phyloP scores from a whole-genome alignment of 1,140 invertebrate species.

The Araneus ventricosus region DNA sequence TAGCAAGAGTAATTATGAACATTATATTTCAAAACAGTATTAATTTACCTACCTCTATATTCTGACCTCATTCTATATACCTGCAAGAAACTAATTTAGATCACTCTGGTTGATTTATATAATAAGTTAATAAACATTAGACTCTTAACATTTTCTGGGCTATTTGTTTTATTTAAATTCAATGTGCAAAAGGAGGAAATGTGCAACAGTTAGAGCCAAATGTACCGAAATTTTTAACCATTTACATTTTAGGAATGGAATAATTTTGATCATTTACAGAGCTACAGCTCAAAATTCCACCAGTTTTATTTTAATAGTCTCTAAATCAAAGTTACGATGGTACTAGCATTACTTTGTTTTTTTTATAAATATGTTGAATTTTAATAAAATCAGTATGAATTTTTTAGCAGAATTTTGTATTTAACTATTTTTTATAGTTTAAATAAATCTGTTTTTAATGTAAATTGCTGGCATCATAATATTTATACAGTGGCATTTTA shows the following conservation, averaged over 20 bases:
- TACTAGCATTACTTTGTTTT: too few relatives aligned
- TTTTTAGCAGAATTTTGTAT: too few relatives aligned
- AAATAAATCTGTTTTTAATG: too few relatives aligned
- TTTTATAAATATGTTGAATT: too few relatives aligned
- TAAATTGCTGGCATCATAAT: too few relatives aligned
- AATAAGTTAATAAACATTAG: slow-evolving; percentile 56
- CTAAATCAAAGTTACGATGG: too few relatives aligned
- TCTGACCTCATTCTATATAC: slow-evolving; percentile 44
- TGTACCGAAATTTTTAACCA: slow-evolving; percentile 36
- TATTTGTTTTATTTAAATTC: slow-evolving; percentile 62
- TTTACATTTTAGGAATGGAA: slow-evolving; percentile 43
- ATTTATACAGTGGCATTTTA: too few relatives aligned
- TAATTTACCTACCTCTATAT: slow-evolving; percentile 70
- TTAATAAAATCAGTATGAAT: too few relatives aligned
- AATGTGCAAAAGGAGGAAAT: slow-evolving; percentile 60
- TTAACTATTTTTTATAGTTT: too few relatives aligned
- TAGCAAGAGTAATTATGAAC: slow-evolving; percentile 62
- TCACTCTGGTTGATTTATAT: slow-evolving; percentile 35
- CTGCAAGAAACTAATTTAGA: slow-evolving; percentile 67
- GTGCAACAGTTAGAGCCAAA: slow-evolving; percentile 55
- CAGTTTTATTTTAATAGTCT: slow-evolving; percentile 5
- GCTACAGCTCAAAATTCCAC: slow-evolving; percentile 37
- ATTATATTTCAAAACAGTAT: slow-evolving; percentile 62
- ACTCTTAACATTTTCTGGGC: slow-evolving; percentile 48
- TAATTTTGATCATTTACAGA: slow-evolving; percentile 60